Conservation (phyloP, 2,888 invertebrate species). For the Hypsopygia costalis region DNA sequence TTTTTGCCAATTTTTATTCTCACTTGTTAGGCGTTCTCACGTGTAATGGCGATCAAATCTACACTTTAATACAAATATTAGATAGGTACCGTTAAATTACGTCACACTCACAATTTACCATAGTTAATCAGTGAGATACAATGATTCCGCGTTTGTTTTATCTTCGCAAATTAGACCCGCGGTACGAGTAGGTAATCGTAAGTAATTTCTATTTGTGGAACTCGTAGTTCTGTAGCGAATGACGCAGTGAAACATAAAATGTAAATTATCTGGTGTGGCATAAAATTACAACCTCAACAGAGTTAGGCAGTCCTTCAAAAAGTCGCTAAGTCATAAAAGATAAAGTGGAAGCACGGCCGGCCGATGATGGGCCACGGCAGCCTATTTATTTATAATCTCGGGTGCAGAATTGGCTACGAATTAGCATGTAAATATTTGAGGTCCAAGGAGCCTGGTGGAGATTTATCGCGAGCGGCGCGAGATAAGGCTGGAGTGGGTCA, state of each 20-base stretch:
- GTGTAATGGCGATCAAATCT: too few relatives aligned
- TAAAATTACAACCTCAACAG: slow-evolving; percentile 66
- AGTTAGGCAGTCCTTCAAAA: slow-evolving; percentile 59
- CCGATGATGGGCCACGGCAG: slow-evolving; percentile 58
- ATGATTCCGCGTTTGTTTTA: too few relatives aligned
- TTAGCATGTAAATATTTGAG: slow-evolving; percentile 80
- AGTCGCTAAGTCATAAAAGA: slow-evolving; percentile 69
- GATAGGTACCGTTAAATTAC: too few relatives aligned
- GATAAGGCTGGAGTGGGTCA: slow-evolving; percentile 73
- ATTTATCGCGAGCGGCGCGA: slow-evolving; percentile 70
- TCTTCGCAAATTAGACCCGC: too few relatives aligned
- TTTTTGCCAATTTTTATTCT: too few relatives aligned
- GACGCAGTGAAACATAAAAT: slow-evolving; percentile 33
- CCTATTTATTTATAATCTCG: slow-evolving; percentile 78
- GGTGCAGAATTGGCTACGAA: slow-evolving; percentile 75
- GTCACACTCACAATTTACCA: too few relatives aligned
- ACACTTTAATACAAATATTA: too few relatives aligned
- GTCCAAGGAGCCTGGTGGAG: slow-evolving; percentile 72
- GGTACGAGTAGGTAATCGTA: too few relatives aligned
- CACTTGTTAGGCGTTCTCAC: too few relatives aligned
- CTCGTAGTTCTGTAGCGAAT: not conserved
- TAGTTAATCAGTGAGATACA: too few relatives aligned
- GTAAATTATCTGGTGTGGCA: slow-evolving; percentile 57
- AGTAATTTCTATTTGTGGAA: slow-evolving; percentile 8
- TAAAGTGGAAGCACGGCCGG: slow-evolving; percentile 56